Conservation (phyloP, 2,113 vertebrate genomes). For the Trematocara marginatum region DNA sequence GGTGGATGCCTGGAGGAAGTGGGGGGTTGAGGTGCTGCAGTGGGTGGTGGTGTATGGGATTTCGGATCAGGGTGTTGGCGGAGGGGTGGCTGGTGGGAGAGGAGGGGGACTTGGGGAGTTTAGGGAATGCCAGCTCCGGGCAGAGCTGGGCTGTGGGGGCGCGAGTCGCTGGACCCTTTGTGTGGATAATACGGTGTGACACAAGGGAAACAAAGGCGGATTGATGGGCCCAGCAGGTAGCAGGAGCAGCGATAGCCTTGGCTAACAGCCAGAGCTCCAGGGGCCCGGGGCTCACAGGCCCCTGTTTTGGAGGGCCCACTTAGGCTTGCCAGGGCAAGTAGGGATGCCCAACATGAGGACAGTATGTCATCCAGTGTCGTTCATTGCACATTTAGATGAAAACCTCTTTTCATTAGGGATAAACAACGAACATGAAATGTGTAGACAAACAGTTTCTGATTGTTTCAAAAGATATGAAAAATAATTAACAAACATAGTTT, state of each 20-base stretch:
- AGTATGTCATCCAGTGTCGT: conserved; percentile 20
- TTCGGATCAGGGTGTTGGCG: conserved; percentile 59
- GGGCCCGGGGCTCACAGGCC: conserved; percentile 70
- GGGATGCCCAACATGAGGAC: conserved; percentile 41
- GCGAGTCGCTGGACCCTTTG: conserved; percentile 87
- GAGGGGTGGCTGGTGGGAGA: conserved; percentile 54
- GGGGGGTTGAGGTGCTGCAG: conserved; percentile 18
- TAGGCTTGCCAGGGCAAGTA: conserved; percentile 59
- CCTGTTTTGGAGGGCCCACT: conserved; percentile 70
- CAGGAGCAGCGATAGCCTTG: conserved; percentile 77
- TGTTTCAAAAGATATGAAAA: background rate
- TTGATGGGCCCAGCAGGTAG: conserved; percentile 99
- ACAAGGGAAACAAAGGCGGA: conserved; percentile 93
- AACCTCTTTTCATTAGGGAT: background rate
- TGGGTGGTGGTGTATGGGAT: conserved; percentile 62
- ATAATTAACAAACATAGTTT: background rate
- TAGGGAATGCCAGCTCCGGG: conserved; percentile 91
- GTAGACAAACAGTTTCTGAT: background rate
- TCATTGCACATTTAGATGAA: background rate
- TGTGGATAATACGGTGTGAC: conserved; percentile 98
- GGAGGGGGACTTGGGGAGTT: conserved; percentile 68
- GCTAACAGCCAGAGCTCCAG: conserved; percentile 71
- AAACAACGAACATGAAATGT: background rate
- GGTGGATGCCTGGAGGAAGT: conserved; percentile 40
- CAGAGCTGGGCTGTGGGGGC: conserved; percentile 82